Conservation (phyloP, 2,113 vertebrate genomes). For the Verasper variegatus region DNA sequence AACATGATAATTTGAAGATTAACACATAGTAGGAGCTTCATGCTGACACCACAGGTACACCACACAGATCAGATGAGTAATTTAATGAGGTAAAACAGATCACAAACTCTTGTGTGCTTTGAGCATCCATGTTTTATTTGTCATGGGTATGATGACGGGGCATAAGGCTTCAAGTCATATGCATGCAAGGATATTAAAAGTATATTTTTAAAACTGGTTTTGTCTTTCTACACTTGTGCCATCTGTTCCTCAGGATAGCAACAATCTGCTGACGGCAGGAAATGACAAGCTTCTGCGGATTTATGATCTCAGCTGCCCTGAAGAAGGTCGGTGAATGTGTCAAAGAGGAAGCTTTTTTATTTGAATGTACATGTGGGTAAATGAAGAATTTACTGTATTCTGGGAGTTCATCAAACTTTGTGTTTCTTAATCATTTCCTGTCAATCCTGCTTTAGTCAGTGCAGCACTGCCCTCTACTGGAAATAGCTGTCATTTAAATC, state of each 20-base stretch:
- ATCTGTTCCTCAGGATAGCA: conserved; percentile 87
- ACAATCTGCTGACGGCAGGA: conserved; percentile 92
- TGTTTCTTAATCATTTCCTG: not conserved
- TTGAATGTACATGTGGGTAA: not conserved
- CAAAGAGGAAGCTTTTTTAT: not conserved
- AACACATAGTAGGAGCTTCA: no score
- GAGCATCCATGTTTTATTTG: no score
- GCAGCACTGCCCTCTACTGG: not conserved
- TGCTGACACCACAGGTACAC: no score
- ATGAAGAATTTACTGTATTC: not conserved
- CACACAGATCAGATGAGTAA: no score
- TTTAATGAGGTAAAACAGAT: no score
- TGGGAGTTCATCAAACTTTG: no score
- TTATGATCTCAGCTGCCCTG: conserved; percentile 93
- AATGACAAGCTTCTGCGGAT: conserved; percentile 97
- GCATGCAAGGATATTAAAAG: no score
- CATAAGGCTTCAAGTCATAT: not conserved
- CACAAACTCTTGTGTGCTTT: no score
- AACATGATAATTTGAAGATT: no score
- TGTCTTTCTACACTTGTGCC: not conserved
- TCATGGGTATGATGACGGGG: no score
- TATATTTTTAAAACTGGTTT: not conserved
- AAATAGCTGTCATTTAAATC: not conserved
- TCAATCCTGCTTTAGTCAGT: not conserved
- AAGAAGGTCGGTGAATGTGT: conserved; percentile 85